Percentiles rank a stretch among this genome's conserved stretches.
phyloP scores from a whole-genome alignment of 2,797 vertebrate genomes.

The Macroramphosus scolopax region DNA sequence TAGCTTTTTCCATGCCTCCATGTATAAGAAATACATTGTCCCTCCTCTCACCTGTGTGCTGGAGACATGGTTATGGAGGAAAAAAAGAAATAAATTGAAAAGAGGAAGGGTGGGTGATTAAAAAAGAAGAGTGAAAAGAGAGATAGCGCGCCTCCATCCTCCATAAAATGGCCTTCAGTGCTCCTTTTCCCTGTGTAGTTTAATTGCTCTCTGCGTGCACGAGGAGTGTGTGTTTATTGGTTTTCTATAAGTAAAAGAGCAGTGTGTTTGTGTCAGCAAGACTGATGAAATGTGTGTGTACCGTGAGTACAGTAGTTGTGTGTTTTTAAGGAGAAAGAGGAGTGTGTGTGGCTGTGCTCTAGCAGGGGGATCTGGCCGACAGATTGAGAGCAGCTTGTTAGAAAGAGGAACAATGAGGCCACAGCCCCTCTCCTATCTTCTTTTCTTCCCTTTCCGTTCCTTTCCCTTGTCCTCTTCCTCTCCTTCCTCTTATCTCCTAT shows the following conservation, averaged over 20 bases:
- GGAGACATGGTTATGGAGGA: constrained; percentile 30
- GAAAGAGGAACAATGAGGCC: constrained; percentile 74
- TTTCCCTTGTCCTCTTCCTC: constrained; percentile 5
- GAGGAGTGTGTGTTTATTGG: constrained; percentile 42
- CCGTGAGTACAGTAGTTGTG: constrained; percentile 24
- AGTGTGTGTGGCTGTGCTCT: constrained; percentile 48
- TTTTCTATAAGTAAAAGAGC: constrained; percentile 25
- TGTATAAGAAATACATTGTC: no score
- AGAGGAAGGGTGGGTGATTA: constrained; percentile 24
- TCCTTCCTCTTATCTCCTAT: constrained; percentile 1
- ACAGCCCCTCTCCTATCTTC: constrained; percentile 57
- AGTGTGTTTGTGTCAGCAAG: constrained; percentile 45
- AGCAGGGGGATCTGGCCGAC: constrained; percentile 73
- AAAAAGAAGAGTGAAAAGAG: constrained; percentile 27
- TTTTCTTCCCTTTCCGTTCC: constrained; percentile 18
- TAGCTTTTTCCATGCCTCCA: no score
- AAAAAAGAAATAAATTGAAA: constrained; percentile 27
- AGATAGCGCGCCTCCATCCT: constrained; percentile 43
- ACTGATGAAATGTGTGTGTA: constrained; percentile 17
- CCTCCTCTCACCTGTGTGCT: constrained; percentile 61
- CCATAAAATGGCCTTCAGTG: constrained; percentile 70
- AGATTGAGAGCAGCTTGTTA: constrained; percentile 82
- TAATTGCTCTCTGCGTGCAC: constrained; percentile 62
- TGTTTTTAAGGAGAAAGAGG: constrained; percentile 22
- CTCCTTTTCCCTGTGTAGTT: constrained; percentile 57